These are phyloP conservation scores for Drosophila bocqueti DNA, from an alignment of 1,140 invertebrate genomes.

Conservation along the genomic window DNA sequence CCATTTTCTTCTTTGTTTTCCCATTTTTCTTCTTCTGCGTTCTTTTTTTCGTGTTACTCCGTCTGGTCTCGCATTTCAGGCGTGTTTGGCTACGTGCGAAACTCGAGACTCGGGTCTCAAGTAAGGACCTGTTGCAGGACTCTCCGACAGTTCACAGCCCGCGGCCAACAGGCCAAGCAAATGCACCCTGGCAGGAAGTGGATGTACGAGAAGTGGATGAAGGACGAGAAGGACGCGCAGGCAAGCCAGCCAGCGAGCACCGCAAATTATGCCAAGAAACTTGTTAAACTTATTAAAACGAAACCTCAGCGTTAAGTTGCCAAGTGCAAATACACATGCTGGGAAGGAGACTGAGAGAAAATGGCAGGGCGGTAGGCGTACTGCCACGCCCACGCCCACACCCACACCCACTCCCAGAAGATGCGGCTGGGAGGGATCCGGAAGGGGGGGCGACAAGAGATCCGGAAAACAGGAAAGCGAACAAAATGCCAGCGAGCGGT, in stretches of 20 bases:
- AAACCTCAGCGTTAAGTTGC: conserved; percentile 79
- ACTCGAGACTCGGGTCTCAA: conserved; percentile 27
- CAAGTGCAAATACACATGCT: conserved; percentile 71
- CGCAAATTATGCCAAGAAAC: conserved; percentile 83
- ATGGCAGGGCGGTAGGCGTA: conserved; percentile 3
- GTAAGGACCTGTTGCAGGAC: conserved; percentile 51
- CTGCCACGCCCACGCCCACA: conserved; percentile 32
- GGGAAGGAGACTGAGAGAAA: conserved; percentile 8
- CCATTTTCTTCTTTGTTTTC: conserved; percentile 10
- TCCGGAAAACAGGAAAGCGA: conserved; percentile 18
- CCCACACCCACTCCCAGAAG: background rate
- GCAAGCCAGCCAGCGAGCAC: conserved; percentile 18
- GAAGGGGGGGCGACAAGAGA: background rate
- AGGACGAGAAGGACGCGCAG: background rate
- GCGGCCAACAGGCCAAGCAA: conserved; percentile 34
- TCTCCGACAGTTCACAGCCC: conserved; percentile 23
- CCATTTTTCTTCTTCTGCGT: background rate
- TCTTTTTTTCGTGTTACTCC: background rate
- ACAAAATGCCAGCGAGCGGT: conserved; percentile 55
- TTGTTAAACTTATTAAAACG: conserved; percentile 84
- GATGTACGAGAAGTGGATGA: conserved; percentile 18
- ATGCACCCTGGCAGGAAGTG: conserved; percentile 33
- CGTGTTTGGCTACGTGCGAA: conserved; percentile 57
- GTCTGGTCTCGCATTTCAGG: conserved; percentile 50
- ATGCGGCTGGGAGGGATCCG: conserved; percentile 3